These are phyloP conservation scores for Cyprinella venusta DNA, from an alignment of 2,797 vertebrate genomes.

Conservation along the genomic window DNA sequence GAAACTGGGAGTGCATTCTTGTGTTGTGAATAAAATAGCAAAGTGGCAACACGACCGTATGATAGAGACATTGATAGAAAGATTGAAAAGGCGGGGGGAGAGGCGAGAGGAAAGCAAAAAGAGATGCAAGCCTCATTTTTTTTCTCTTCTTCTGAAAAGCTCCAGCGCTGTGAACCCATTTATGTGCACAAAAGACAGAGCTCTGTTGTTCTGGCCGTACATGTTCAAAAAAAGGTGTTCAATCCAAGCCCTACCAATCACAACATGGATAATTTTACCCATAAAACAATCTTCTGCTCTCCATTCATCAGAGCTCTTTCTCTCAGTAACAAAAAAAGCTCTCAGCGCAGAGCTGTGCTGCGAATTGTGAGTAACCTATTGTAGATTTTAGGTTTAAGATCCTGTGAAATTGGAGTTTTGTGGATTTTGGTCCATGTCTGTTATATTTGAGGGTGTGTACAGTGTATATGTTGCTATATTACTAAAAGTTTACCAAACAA, in stretches of 20 bases:
- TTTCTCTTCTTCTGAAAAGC: slow-evolving; percentile 36
- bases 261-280: slow-evolving; percentile 46
- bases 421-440: not conserved
- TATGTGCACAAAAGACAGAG: slow-evolving; percentile 65
- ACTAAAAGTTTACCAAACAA: not conserved
- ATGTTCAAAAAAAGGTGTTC: slow-evolving; percentile 56
- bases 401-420: not conserved
- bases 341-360: not conserved
- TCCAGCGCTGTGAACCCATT: slow-evolving; percentile 63
- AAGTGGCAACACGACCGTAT: slow-evolving; percentile 68
- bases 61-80: slow-evolving; percentile 63
- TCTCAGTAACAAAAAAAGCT: slow-evolving; percentile 31
- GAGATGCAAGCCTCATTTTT: slow-evolving; percentile 37
- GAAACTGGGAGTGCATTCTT: slow-evolving; percentile 78
- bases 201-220: slow-evolving; percentile 63
- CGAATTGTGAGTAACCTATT: not conserved
- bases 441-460: not conserved
- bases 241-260: slow-evolving; percentile 51
- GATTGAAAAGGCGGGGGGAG: slow-evolving; percentile 41
- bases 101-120: not conserved
- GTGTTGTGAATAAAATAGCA: slow-evolving; percentile 79
- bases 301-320: slow-evolving; percentile 30
- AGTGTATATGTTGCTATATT: not conserved
- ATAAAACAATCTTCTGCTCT: slow-evolving; percentile 36
- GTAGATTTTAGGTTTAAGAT: not conserved